Evolutionary conservation across 2,888 invertebrate genomes (phyloP).

Genomic region (Lasioglossum figueresi): DNA sequence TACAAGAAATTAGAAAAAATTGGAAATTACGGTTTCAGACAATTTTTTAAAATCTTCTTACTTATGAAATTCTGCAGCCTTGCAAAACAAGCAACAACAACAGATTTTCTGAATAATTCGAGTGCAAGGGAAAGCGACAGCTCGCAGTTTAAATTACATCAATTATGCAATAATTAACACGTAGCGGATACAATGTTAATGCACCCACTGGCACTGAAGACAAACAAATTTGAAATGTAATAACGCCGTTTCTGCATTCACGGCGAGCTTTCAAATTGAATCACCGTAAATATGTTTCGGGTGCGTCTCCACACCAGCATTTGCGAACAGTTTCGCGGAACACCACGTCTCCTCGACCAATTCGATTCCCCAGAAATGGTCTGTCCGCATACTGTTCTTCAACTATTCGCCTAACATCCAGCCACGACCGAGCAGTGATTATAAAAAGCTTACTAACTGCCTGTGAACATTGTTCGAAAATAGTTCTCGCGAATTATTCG

Average conservation of each 20-base stretch:
- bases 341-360: neutral
- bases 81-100: neutral
- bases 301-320: neutral
- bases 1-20: too few relatives aligned
- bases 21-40: too few relatives aligned
- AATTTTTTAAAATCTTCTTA: too few relatives aligned
- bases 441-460: neutral
- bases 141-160: neutral
- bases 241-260: neutral
- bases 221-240: neutral
- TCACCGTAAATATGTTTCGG: neutral
- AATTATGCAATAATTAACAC: neutral
- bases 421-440: neutral
- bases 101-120: neutral
- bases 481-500: neutral
- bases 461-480: neutral
- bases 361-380: neutral
- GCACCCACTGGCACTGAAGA: neutral
- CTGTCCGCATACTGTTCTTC: neutral
- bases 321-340: neutral
- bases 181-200: neutral
- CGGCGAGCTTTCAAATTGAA: neutral
- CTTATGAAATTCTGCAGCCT: too few relatives aligned
- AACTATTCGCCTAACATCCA: neutral
- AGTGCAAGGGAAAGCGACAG: neutral